Conservation (phyloP, 2,888 invertebrate species). For the Adelphocoris suturalis region DNA sequence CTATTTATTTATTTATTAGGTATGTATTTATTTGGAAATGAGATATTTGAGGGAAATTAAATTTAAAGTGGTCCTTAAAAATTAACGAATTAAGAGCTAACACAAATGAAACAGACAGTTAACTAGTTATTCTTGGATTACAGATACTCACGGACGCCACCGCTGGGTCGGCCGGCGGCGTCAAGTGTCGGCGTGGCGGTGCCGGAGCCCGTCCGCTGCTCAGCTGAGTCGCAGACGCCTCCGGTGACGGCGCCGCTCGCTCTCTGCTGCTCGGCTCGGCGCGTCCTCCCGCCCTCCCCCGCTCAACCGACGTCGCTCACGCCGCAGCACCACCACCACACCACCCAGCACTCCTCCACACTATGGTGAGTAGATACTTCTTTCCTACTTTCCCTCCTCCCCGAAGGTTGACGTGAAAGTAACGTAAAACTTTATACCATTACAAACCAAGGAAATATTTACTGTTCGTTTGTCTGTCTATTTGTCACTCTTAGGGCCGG, state of each 20-base stretch:
- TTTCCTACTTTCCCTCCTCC: neutral
- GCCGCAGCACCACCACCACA: slow-evolving; percentile 71
- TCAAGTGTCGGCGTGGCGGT: slow-evolving; percentile 28
- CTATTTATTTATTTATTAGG: too few relatives aligned
- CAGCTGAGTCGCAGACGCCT: slow-evolving; percentile 67
- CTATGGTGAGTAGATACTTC: slow-evolving; percentile 71
- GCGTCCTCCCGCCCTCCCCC: slow-evolving; percentile 69
- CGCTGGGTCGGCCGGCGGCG: slow-evolving; percentile 69
- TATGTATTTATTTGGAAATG: too few relatives aligned
- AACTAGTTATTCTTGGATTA: neutral
- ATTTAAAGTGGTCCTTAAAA: too few relatives aligned
- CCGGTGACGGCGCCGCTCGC: slow-evolving; percentile 65
- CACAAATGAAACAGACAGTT: too few relatives aligned
- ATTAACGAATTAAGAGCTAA: too few relatives aligned
- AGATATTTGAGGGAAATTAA: too few relatives aligned
- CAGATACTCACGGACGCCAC: slow-evolving; percentile 73
- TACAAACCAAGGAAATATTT: too few relatives aligned
- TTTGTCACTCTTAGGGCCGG: too few relatives aligned
- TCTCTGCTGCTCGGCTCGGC: slow-evolving; percentile 71
- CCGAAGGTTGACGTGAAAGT: too few relatives aligned
- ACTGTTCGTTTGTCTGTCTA: too few relatives aligned
- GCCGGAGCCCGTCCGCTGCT: slow-evolving; percentile 44
- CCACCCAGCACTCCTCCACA: slow-evolving; percentile 61
- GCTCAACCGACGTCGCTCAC: slow-evolving; percentile 65
- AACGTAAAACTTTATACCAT: too few relatives aligned